These are phyloP conservation scores for Monochamus alternatus DNA, from an alignment of 2,888 invertebrate genomes.

Conservation along the genomic window DNA sequence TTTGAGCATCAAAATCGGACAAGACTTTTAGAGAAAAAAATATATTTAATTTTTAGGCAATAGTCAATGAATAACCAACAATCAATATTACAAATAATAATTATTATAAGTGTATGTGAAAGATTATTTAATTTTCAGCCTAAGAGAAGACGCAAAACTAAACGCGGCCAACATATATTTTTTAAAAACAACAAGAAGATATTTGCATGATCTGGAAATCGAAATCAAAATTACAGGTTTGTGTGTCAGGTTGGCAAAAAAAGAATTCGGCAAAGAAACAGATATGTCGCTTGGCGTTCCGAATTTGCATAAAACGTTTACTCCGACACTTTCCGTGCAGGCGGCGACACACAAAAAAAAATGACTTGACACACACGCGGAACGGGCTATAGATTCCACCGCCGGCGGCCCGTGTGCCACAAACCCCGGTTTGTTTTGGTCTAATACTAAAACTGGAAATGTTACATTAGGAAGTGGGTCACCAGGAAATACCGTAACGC, in stretches of 20 bases:
- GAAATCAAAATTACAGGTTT: background rate
- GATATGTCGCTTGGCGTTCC: slow-evolving; percentile 4
- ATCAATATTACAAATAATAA: too few species aligned
- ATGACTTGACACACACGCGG: slow-evolving; percentile 7
- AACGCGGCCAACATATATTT: too few species aligned
- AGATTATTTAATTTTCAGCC: too few species aligned
- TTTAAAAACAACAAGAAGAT: too few species aligned
- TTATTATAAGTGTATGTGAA: too few species aligned
- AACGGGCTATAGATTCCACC: slow-evolving; percentile 11
- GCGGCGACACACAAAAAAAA: slow-evolving; percentile 10
- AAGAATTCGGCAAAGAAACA: background rate
- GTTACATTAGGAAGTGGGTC: slow-evolving; percentile 58
- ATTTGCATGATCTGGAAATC: background rate
- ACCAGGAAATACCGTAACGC: slow-evolving; percentile 61
- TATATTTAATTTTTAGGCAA: too few species aligned
- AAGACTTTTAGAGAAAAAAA: too few species aligned
- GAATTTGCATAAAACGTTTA: slow-evolving; percentile 14
- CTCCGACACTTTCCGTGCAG: slow-evolving; percentile 14
- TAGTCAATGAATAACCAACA: too few species aligned
- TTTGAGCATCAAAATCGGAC: too few species aligned
- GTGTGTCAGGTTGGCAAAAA: background rate
- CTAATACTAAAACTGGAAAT: slow-evolving; percentile 53
- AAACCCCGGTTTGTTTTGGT: slow-evolving; percentile 49
- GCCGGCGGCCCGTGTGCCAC: slow-evolving; percentile 30
- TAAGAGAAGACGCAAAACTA: too few species aligned